A percentile compares a stretch with the other conserved stretches of the same genome.
Evolutionary conservation across 2,888 invertebrate genomes (phyloP).

Genomic region (Oligia latruncula): DNA sequence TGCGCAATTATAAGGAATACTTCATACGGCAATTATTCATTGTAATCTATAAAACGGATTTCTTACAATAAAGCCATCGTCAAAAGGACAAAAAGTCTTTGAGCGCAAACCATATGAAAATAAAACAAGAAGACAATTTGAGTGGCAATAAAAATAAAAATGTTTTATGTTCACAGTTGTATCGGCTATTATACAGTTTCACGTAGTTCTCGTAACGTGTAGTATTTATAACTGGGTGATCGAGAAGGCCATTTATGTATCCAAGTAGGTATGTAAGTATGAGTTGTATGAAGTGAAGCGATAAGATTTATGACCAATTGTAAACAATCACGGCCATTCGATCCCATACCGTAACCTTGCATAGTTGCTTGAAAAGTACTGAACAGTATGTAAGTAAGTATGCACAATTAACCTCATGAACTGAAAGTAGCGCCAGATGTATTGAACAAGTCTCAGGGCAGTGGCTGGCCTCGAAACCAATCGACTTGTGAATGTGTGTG

Average conservation of each 20-base stretch:
- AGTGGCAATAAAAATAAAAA: constrained; percentile 42
- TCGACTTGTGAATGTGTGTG: constrained; percentile 70
- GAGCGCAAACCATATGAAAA: constrained; percentile 12
- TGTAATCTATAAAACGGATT: constrained; percentile 5
- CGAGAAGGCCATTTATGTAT: constrained; percentile 73
- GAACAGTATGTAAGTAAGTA: constrained; percentile 50
- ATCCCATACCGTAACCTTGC: constrained; percentile 72
- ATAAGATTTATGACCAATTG: constrained; percentile 77
- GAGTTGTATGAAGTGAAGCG: constrained; percentile 66
- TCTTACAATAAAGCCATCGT: neutral
- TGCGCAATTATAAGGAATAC: neutral
- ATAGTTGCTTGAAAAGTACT: constrained; percentile 65
- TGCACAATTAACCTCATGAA: constrained; percentile 65
- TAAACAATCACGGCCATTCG: constrained; percentile 73
- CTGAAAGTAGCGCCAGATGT: constrained; percentile 74
- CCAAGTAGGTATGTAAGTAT: constrained; percentile 53
- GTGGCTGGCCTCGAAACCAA: constrained; percentile 73
- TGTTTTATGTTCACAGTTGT: constrained; percentile 40
- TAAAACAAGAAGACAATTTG: constrained; percentile 33
- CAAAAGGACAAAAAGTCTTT: constrained; percentile 10
- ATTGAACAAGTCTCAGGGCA: constrained; percentile 68
- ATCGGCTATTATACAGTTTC: constrained; percentile 61
- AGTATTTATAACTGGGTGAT: constrained; percentile 72
- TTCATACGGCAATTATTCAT: neutral
- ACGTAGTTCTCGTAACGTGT: constrained; percentile 71